Base-by-base conservation (phyloP, 2,888 invertebrate species). In the Apotomis capreana region DNA sequence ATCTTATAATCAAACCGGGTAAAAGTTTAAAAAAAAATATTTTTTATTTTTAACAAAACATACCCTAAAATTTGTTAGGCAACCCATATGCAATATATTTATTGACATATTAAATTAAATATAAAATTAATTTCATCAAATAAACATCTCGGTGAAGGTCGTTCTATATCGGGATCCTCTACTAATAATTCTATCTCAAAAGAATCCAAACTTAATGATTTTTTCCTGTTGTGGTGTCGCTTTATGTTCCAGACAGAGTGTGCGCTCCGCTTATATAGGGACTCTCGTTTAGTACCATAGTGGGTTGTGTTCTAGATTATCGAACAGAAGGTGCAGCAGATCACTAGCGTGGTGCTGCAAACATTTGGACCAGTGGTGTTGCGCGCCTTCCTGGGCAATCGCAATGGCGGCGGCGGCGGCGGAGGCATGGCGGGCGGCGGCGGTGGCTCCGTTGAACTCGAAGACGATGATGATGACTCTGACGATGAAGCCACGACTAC, bases 291-390 rank as follows among this genome's bases (percentile, higher is more conserved):
- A 81, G 81, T 80, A 74, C 79, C 81, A 80, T 86, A 87, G 86
- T 82, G 81, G 83, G 84, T 87, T 91, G 83, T 92, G 91, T 93
- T 93, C 85, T 93, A 93, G 96, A 95, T 96, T 85, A 93, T 96
- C 92, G 96, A 96, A 94, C 94, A 95, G 89, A 96, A 96, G 88
- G 95, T 97, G 88, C 96, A 96, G 94, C 94, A 95, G 89, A 94
- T 96, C 85, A 95, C 95, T 77, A 94, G 95, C 86, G 94, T 95
- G 87, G 90, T 97, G 83, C 95, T 97, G 89, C 95, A 96, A 83
- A 94, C 96, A 75, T 94, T 97, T 84, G 97, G 97, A 62, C 96
- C 97, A 55, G 94, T 95, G 74, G 91, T 97, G 78, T 94, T 96
- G 76, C 94, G 95, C 76, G 94, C 94, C 74, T 94, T 95, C 83